Evolutionary conservation across 2,113 vertebrate species (phyloP).

Genomic region (Thalassarche chlororhynchos): DNA sequence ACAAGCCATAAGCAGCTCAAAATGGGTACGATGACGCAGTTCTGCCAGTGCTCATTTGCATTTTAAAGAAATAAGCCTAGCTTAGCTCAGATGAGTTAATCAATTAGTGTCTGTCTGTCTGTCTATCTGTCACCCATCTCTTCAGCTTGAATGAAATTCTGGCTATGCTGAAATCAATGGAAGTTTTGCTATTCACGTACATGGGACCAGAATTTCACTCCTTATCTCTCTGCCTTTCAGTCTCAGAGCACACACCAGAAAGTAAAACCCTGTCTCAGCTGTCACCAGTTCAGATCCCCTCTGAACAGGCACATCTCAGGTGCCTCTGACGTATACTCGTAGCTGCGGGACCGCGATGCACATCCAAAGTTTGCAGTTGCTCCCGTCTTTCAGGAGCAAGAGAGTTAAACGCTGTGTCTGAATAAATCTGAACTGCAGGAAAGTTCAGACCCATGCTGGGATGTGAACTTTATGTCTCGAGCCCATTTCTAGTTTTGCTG

Average conservation of each 20-base stretch:
- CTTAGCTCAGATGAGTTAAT: neutral
- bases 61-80: neutral
- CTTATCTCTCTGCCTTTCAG: neutral
- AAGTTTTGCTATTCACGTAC: neutral
- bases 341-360: rapidly evolving
- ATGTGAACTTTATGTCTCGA: constrained; percentile 40
- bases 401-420: constrained; percentile 35
- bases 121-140: neutral
- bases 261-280: neutral
- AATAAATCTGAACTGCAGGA: constrained; percentile 2
- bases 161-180: neutral
- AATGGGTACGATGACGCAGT: neutral
- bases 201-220: neutral
- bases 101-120: neutral
- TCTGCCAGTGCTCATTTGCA: neutral
- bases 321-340: rapidly evolving
- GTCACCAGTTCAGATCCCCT: neutral
- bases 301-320: neutral
- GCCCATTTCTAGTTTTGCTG: constrained; percentile 38
- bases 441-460: constrained; percentile 59
- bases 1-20: neutral
- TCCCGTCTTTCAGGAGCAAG: neutral
- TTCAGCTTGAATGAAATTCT: neutral
- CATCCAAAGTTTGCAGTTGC: neutral
- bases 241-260: neutral